Evolutionary conservation across 2,888 invertebrate genomes (phyloP), one percentile per base, ranked within the genome.

Genomic region (Drosophila mayaguana): DNA sequence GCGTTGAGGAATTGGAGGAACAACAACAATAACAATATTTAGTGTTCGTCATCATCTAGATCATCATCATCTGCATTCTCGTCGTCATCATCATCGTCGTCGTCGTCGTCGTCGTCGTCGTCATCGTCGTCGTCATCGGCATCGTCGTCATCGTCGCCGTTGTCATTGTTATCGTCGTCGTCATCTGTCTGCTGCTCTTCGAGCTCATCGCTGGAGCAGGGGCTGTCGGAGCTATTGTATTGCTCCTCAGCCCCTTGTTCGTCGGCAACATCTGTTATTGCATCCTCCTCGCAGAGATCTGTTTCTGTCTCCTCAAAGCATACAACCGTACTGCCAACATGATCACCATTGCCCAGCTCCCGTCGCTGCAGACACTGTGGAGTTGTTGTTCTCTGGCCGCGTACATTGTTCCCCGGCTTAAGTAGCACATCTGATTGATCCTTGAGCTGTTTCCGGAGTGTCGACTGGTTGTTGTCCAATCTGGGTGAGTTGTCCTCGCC

Each of bases 321-420:
- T 1, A 63, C 75, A 7, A 38, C 28, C 2, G 50, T 59, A 16
- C 59, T 59, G 7, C 7, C 75, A 14, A 72, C 51, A 43, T 86
- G 82, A 55, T 85, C 85, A 0, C 88, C 88, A 50, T 89, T 85
- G 7, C 89, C 89, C 43, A 76, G 16, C 7, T 84, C 89, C 8
- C 59, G 63, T 11, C 74, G 63, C 16, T 55, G 61, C 5, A 36
- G 5, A 12, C 32, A 8, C 38, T 57, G 38, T 16, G 54, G 54
- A n/a, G 6, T 22, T 2, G 18, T 16, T 1, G 54, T 9, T 20
- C 53, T 64, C 9, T 63, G 50, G 12, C 7, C 12, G 2, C n/a
- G 32, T 1, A 16, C 14, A 7, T 1, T 36, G 9, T 67, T 22
- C 8, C 36, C 28, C 36, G 62, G 36, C 40, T 57, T 56, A 3